phyloP scores from a whole-genome alignment of 1,140 invertebrate genomes.

The Drosophila malerkotliana region DNA sequence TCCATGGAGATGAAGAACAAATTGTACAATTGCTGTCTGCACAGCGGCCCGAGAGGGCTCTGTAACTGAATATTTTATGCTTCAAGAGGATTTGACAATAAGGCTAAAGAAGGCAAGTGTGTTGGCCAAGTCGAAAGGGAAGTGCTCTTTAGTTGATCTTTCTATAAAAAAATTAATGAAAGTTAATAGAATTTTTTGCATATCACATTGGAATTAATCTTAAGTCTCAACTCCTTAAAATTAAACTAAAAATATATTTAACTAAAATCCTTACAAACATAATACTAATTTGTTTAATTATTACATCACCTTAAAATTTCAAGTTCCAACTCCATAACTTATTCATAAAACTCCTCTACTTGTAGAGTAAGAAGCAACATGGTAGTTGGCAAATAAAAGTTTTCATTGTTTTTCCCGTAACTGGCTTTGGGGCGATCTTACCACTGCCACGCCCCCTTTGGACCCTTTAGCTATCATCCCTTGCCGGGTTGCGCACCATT shows the following conservation, averaged over 20 bases:
- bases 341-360: not conserved
- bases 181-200: not conserved
- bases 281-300: too few species aligned
- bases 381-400: slow-evolving; percentile 72
- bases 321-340: not conserved
- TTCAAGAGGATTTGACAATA: slow-evolving; percentile 43
- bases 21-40: slow-evolving; percentile 56
- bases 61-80: slow-evolving; percentile 76
- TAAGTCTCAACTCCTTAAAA: too few species aligned
- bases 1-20: slow-evolving; percentile 55
- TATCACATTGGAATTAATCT: too few species aligned
- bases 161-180: not conserved
- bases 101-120: slow-evolving; percentile 9
- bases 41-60: slow-evolving; percentile 19
- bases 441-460: slow-evolving; percentile 9
- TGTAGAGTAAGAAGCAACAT: slow-evolving; percentile 40
- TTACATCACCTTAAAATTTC: too few species aligned
- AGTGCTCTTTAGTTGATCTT: slow-evolving; percentile 28
- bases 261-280: not conserved
- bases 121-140: not conserved
- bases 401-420: slow-evolving; percentile 68
- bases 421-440: slow-evolving; percentile 47
- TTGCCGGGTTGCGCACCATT: slow-evolving; percentile 70
- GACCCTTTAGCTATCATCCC: slow-evolving; percentile 29
- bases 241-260: not conserved